A percentile compares a stretch with the other conserved stretches of the same genome.
Evolutionary conservation across 2,797 vertebrate species (phyloP).

Genomic region (Brachyalestes nurse): DNA sequence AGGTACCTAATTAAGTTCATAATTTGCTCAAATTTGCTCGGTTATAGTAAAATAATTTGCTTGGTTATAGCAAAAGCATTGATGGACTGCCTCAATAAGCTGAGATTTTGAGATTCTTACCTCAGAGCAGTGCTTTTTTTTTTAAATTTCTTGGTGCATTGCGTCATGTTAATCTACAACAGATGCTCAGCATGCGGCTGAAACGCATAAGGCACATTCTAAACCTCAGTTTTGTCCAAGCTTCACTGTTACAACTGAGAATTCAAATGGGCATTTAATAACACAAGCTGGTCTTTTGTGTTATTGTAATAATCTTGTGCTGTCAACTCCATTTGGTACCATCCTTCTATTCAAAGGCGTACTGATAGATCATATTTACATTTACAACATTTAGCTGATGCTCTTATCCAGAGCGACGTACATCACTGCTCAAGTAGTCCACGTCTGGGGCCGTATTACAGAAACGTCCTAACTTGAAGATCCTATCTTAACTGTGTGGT

Average conservation of each 20-base stretch:
- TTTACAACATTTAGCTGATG: neutral
- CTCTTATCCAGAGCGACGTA: too few species aligned
- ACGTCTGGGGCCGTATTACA: too few species aligned
- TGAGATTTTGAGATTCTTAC: neutral
- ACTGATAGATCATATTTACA: neutral
- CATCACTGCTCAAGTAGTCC: too few species aligned
- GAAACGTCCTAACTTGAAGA: too few species aligned
- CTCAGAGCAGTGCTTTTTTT: neutral
- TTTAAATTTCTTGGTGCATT: neutral
- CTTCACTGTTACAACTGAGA: neutral
- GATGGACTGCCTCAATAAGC: neutral
- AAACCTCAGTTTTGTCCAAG: neutral
- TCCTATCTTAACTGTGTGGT: too few species aligned
- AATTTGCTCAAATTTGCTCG: neutral
- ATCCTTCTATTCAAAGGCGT: neutral
- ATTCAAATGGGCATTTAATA: neutral
- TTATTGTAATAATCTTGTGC: constrained; percentile 10
- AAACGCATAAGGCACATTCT: neutral
- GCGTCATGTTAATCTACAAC: neutral
- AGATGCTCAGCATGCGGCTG: neutral
- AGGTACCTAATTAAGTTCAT: too few species aligned
- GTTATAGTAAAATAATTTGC: neutral
- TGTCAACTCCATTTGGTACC: constrained; percentile 2
- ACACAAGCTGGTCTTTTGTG: constrained; percentile 23
- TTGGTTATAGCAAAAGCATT: neutral